Base-by-base conservation (phyloP, 2,888 invertebrate genomes). In the Candidula unifasciata region DNA sequence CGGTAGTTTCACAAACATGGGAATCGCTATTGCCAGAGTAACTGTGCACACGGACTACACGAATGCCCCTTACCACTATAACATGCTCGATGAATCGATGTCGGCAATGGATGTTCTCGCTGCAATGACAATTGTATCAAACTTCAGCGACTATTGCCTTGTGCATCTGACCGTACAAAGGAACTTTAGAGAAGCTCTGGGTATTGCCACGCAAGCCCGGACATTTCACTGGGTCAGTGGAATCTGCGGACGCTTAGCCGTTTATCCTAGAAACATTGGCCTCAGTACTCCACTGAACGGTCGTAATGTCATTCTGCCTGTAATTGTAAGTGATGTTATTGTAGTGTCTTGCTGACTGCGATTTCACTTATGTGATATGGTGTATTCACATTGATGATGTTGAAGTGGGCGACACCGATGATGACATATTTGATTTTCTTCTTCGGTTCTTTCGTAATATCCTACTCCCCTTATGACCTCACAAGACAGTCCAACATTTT, bases 101-200 rank as follows among this genome's bases (percentile, higher is more conserved):
- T 21, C 27, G 1, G 76, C 44, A 3, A 16, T 18, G 8, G 44
- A 77, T 21, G 33, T 60, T 3, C 44, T 82, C 0, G 1, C 0
- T 2, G 44, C 52, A 8, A 27, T 82, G 68, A 57, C 77, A 1
- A 33, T 8, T 5, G 16, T 68, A 1, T 16, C 30, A 24, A 10
- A 76, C 5, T 82, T 82, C 30, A 33, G 10, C 8, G 1, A 21
- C 18, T 82, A 24, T 35, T 82, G 82, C 35, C 35, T 82, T 1
- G 77, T 6, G 13, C 82, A 82, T 68, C 33, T 82, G 33, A 77
- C 82, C 21, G 68, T 77, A 10, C 76, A 82, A 21, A 44, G 76
- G 24, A 52, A 52, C 13, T 68, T 76, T 13, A 35, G 77, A 5
- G 82, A 57, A 2, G 54, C 44, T 8, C 54, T 82, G 13, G 76